Conservation (phyloP, 1,140 invertebrate genomes). For the Bicyclus anynana region DNA sequence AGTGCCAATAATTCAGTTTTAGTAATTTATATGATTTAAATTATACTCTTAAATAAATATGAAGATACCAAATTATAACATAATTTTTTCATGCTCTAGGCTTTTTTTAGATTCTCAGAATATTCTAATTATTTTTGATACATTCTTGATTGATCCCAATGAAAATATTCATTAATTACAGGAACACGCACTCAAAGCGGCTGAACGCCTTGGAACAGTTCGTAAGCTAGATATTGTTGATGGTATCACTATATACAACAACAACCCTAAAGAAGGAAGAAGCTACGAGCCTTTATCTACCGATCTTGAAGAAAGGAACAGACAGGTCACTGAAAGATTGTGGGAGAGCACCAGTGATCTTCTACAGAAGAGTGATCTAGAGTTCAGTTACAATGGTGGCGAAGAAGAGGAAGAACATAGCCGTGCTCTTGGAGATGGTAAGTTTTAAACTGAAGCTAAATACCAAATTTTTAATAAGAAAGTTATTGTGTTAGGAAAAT, state of each 20-base stretch:
- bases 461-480: no score
- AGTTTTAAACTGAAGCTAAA: background rate
- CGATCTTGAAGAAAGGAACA: slow-evolving; percentile 47
- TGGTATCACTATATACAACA: slow-evolving; percentile 58
- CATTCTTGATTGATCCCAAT: no score
- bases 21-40: no score
- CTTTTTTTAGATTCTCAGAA: no score
- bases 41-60: no score
- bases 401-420: slow-evolving; percentile 53
- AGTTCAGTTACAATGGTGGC: slow-evolving; percentile 47
- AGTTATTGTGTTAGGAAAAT: no score
- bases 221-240: slow-evolving; percentile 56
- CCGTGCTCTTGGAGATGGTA: slow-evolving; percentile 49
- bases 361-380: slow-evolving; percentile 52
- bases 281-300: slow-evolving; percentile 49
- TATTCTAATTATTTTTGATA: no score
- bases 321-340: slow-evolving; percentile 48
- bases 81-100: no score
- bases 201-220: slow-evolving; percentile 47
- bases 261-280: slow-evolving; percentile 46
- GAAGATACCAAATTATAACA: no score
- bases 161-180: no score
- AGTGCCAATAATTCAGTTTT: no score
- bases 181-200: slow-evolving; percentile 57
- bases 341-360: slow-evolving; percentile 52